A percentile compares a stretch with the other conserved stretches of the same genome.
These are phyloP conservation scores for Heteromyza rotundicornis DNA, from an alignment of 2,888 invertebrate species.

Conservation along the genomic window DNA sequence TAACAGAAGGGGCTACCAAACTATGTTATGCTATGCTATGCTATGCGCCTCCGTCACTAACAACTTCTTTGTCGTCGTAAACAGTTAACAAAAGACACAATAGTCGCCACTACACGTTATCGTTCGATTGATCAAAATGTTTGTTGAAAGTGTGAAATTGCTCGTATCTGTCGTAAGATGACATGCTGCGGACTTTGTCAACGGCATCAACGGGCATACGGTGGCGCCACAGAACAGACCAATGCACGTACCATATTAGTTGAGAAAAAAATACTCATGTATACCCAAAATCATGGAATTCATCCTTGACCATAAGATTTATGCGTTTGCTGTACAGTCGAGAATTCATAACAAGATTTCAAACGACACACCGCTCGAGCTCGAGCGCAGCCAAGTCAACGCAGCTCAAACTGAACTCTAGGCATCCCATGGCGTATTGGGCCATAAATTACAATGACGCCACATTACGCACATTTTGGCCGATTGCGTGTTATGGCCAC, in stretches of 20 bases:
- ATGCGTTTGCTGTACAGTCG: conserved; percentile 33
- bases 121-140: neutral
- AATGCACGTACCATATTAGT: conserved; percentile 1
- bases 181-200: conserved; percentile 55
- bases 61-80: too few species aligned
- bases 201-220: conserved; percentile 28
- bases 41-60: conserved; percentile 5
- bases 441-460: conserved; percentile 53
- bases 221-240: conserved; percentile 22
- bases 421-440: conserved; percentile 47
- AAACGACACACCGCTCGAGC: conserved; percentile 5
- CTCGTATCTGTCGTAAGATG: conserved; percentile 53
- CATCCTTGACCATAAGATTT: conserved; percentile 53
- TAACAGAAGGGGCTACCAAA: conserved; percentile 9
- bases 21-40: too few species aligned
- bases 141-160: conserved; percentile 45
- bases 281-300: conserved; percentile 36
- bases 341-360: conserved; percentile 10
- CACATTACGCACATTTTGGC: conserved; percentile 55
- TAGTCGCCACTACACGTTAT: neutral
- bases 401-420: too few species aligned
- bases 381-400: too few species aligned
- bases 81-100: neutral
- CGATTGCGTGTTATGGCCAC: too few species aligned
- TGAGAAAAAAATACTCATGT: conserved; percentile 41